Evolutionary conservation across 1,140 invertebrate species (phyloP).

Genomic region (Drosophila micromelanica): DNA sequence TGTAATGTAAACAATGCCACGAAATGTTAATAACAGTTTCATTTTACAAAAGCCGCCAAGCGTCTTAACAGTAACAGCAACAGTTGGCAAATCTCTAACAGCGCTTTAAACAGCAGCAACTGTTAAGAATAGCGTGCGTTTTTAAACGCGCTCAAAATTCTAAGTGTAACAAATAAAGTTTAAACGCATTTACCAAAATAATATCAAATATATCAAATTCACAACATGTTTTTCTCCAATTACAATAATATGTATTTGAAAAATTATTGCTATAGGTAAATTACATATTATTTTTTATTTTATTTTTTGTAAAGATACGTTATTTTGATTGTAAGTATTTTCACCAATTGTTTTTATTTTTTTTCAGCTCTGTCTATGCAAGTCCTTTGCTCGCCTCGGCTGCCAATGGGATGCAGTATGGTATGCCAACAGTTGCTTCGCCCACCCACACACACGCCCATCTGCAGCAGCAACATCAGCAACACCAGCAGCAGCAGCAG

Average conservation of each 20-base stretch:
- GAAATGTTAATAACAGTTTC: constrained; percentile 64
- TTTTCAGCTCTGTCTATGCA: constrained; percentile 77
- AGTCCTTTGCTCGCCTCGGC: constrained; percentile 68
- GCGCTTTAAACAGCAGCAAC: constrained; percentile 11
- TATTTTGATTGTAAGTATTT: not conserved
- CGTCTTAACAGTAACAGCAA: constrained; percentile 36
- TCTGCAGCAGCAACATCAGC: constrained; percentile 57
- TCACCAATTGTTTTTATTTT: not conserved
- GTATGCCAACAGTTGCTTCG: constrained; percentile 55
- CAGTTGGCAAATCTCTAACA: constrained; percentile 20
- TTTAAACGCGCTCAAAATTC: constrained; percentile 35
- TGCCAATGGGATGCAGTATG: constrained; percentile 75
- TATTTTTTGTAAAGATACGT: not conserved
- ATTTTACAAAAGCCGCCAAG: constrained; percentile 24
- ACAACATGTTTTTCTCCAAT: constrained; percentile 77
- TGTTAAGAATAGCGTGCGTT: constrained; percentile 44
- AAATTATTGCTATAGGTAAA: constrained; percentile 82
- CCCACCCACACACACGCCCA: constrained; percentile 68
- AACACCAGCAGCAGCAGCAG: constrained; percentile 47
- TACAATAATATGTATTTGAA: constrained; percentile 83
- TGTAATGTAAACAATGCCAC: constrained; percentile 65
- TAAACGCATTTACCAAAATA: not conserved
- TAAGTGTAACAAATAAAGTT: not conserved
- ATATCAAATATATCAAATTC: not conserved
- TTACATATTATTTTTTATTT: not conserved